Percentiles rank a stretch among this genome's conserved stretches.
phyloP scores from a whole-genome alignment of 2,113 vertebrate genomes.

The Tinamus guttatus region DNA sequence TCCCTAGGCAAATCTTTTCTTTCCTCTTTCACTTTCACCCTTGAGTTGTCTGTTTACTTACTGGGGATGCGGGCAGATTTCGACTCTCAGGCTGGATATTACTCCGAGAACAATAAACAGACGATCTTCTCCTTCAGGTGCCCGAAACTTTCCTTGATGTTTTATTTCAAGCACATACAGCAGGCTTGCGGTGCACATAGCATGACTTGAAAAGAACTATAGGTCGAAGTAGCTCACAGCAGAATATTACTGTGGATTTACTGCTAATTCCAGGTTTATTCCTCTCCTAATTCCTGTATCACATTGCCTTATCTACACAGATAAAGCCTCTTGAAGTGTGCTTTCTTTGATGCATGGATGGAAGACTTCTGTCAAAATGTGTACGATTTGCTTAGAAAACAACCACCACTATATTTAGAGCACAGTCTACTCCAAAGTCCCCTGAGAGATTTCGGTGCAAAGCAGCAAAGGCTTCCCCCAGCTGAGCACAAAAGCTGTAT shows the following conservation, averaged over 20 bases:
- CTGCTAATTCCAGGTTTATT: constrained; percentile 71
- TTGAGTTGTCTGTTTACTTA: constrained; percentile 13
- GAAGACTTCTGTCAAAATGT: constrained; percentile 44
- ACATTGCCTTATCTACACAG: constrained; percentile 64
- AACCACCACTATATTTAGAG: constrained; percentile 24
- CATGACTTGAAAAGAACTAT: constrained; percentile 46
- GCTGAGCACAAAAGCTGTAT: background rate
- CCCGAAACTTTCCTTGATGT: constrained; percentile 29
- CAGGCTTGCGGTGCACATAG: background rate
- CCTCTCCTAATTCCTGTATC: constrained; percentile 67
- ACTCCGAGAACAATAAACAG: constrained; percentile 19
- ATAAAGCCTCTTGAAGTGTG: constrained; percentile 49
- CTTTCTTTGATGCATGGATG: constrained; percentile 51
- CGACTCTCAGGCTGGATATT: background rate
- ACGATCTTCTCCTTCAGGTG: constrained; percentile 29
- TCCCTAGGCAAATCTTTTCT: background rate
- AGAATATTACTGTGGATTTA: constrained; percentile 76
- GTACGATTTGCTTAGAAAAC: constrained; percentile 54
- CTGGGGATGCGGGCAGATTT: background rate
- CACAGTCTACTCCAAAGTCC: constrained; percentile 33
- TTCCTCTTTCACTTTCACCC: constrained; percentile 3
- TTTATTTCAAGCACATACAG: constrained; percentile 45
- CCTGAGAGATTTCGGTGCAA: constrained; percentile 32
- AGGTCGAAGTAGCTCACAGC: constrained; percentile 53
- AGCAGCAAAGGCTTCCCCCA: constrained; percentile 3